These are phyloP conservation scores for Popillia japonica DNA, from an alignment of 1,140 invertebrate species.

Conservation along the genomic window DNA sequence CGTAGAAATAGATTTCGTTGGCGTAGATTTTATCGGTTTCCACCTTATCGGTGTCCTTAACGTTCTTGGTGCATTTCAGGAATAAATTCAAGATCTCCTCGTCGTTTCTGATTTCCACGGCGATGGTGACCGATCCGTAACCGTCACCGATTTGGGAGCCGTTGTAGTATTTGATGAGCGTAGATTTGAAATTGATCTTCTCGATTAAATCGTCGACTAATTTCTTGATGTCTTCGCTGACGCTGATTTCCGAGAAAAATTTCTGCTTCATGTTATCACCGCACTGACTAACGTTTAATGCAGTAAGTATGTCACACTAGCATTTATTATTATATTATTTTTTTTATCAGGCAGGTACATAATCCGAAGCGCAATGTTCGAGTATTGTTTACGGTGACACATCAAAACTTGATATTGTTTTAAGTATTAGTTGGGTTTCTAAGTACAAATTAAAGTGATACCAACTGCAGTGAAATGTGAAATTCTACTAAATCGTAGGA, in stretches of 20 bases:
- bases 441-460: too few species aligned
- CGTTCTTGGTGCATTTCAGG: background rate
- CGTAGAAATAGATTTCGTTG: constrained; percentile 28
- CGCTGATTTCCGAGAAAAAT: background rate
- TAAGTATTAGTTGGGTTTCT: too few species aligned
- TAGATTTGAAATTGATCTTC: background rate
- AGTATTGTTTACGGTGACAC: too few species aligned
- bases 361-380: too few species aligned
- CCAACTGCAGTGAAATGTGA: too few species aligned
- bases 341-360: too few species aligned
- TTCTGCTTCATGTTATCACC: too few species aligned
- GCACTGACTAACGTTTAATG: too few species aligned
- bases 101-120: background rate
- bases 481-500: too few species aligned
- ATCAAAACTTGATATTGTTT: too few species aligned
- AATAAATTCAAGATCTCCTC: background rate
- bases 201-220: background rate
- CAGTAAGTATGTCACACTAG: too few species aligned
- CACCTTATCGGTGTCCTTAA: background rate
- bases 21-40: constrained; percentile 8
- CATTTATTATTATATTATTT: too few species aligned
- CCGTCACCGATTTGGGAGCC: constrained; percentile 22
- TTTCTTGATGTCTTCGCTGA: background rate
- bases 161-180: background rate
- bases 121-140: background rate